These are phyloP conservation scores for Hormiphora californensis DNA, from an alignment of 37 sponge, comb jelly and placozoan genomes.

Conservation along the genomic window DNA sequence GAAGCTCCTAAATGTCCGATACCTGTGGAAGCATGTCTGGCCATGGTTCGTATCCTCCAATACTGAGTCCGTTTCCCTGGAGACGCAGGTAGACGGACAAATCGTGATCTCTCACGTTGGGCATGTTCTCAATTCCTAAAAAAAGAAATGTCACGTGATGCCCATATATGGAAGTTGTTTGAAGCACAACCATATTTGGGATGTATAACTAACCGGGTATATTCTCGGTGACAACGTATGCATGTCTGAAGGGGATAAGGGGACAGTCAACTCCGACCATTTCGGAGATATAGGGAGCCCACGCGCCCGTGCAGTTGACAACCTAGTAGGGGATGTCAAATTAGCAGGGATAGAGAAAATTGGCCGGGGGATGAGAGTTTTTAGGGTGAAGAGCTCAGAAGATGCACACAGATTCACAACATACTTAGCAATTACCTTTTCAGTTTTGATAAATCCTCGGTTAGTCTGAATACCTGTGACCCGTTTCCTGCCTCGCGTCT, in stretches of 20 bases:
- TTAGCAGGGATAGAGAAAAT: not conserved
- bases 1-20: no score
- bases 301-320: slow-evolving; percentile 71
- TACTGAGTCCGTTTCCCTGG: slow-evolving; percentile 54
- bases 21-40: slow-evolving; percentile 40
- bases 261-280: slow-evolving; percentile 54
- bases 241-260: slow-evolving; percentile 49
- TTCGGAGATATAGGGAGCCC: slow-evolving; percentile 35
- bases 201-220: not conserved
- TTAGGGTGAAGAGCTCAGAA: not conserved
- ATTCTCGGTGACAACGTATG: slow-evolving; percentile 51
- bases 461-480: slow-evolving; percentile 69
- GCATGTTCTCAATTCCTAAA: slow-evolving; percentile 55
- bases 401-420: not conserved
- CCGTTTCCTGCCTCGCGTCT: slow-evolving; percentile 3
- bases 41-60: slow-evolving; percentile 55
- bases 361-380: not conserved
- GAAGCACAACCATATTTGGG: not conserved
- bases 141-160: not conserved
- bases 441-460: slow-evolving; percentile 65
- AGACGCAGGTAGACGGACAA: slow-evolving; percentile 54
- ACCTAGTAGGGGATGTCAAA: slow-evolving; percentile 35
- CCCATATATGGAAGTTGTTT: not conserved
- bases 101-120: slow-evolving; percentile 59
- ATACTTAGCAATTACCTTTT: no score